Evolutionary conservation across 2,113 vertebrate species (phyloP).

Genomic region (Vombatus ursinus): DNA sequence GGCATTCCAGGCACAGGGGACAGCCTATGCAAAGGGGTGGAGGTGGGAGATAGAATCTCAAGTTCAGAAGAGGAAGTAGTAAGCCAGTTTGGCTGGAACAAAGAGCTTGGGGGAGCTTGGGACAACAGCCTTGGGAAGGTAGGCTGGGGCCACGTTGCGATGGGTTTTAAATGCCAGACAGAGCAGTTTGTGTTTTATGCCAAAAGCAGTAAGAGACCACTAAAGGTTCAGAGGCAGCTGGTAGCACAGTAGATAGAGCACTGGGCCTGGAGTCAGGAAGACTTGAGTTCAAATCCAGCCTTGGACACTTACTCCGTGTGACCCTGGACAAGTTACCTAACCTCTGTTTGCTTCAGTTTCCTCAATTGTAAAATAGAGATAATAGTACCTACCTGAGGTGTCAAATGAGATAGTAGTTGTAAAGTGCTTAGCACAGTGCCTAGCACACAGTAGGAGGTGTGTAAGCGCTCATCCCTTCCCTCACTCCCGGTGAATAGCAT

Average conservation of each 20-base stretch:
- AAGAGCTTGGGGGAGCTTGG: background rate
- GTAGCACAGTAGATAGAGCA: background rate
- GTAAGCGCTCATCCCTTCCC: background rate
- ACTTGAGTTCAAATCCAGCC: background rate
- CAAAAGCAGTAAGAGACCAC: background rate
- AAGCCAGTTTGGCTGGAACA: background rate
- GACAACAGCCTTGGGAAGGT: background rate
- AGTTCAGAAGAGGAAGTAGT: background rate
- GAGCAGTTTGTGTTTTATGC: background rate
- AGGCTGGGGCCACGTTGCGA: background rate
- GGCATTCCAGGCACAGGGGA: background rate
- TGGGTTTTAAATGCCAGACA: too few species aligned
- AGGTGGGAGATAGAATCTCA: background rate
- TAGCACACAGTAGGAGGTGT: background rate
- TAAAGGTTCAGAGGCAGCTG: background rate
- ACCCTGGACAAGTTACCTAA: background rate
- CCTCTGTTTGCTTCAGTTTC: background rate
- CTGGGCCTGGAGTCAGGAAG: background rate
- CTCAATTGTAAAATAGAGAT: background rate
- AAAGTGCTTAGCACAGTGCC: background rate
- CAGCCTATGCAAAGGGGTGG: background rate
- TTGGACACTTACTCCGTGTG: background rate
- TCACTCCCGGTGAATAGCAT: background rate
- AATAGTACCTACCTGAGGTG: background rate
- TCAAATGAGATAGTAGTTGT: background rate